Evolutionary conservation across 2,888 invertebrate species (phyloP).

Genomic region (Ethmia dodecea): DNA sequence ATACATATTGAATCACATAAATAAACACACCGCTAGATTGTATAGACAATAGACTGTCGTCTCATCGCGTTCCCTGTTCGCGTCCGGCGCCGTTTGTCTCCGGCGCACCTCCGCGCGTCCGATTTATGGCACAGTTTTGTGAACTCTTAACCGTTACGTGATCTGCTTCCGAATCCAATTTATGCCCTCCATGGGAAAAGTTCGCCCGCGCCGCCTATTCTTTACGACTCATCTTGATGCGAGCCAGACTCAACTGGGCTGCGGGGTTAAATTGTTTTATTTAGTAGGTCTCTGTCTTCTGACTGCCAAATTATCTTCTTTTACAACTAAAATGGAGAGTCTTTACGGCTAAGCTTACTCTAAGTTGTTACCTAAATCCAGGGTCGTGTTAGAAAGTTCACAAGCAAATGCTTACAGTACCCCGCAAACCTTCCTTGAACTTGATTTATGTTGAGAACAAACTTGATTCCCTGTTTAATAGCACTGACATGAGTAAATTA

Average conservation of each 20-base stretch:
- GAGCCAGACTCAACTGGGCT: slow-evolving; percentile 12
- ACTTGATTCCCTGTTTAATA: too few species aligned
- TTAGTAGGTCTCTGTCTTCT: slow-evolving; percentile 2
- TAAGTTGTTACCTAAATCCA: too few species aligned
- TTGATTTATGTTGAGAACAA: too few species aligned
- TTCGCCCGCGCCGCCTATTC: slow-evolving; percentile 61
- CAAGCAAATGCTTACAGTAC: too few species aligned
- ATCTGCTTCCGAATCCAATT: slow-evolving; percentile 77
- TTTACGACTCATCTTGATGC: slow-evolving; percentile 61
- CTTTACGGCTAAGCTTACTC: too few species aligned
- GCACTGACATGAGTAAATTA: too few species aligned
- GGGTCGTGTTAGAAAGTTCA: too few species aligned
- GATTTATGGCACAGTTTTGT: slow-evolving; percentile 77
- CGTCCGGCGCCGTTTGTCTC: slow-evolving; percentile 71
- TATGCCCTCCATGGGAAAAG: slow-evolving; percentile 73
- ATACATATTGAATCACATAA: too few species aligned
- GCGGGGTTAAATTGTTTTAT: slow-evolving; percentile 31
- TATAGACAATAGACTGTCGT: neutral
- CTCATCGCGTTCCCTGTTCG: slow-evolving; percentile 1
- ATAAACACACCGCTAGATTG: too few species aligned
- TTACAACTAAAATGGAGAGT: neutral
- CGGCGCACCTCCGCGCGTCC: slow-evolving; percentile 73
- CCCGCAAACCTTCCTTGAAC: too few species aligned
- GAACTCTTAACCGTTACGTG: slow-evolving; percentile 78
- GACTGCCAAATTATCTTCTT: neutral